Base-by-base conservation (phyloP, 2,797 vertebrate genomes). In the Parotocinclus haroldoi region DNA sequence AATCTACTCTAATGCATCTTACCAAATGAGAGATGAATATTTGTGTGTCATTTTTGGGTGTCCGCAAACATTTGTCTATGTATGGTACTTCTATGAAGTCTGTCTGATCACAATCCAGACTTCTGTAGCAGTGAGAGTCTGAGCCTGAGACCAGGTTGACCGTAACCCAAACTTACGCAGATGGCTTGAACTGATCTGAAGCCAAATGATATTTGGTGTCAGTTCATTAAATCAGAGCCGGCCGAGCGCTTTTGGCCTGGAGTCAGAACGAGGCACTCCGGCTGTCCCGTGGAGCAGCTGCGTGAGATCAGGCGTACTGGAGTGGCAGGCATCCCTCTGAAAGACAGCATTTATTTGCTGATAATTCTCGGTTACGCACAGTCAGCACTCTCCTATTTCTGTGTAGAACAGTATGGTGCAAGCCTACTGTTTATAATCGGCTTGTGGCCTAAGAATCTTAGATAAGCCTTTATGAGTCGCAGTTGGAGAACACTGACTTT, bases 301-400 rank as follows among this genome's bases (percentile, higher is more conserved):
- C 66, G 69, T 59, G 62, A 65, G 69, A 65, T 65, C 69, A 59
- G 69, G 49, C 50, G 12, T 59, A 49, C 55, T 51, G 62, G 51
- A 69, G 38, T 19, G 9, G 13, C 12, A 19, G 58, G 50, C 19
- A 38, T 71, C 82, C 58, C 60, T 68, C 58, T 84, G 82, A 81
- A 84, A 78, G 66, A 74, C 12, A 51, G 56, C 74, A 80, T 84
- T 88, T 84, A 89, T 86, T n/a, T 85, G 82, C 53, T 83, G 86
- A 89, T 89, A 88, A 87, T 83, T 81, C 76, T 72, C 82, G 82
- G 83, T 76, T 55, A 37, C 4, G 57, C 63, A 66, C 56, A 59
- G 61, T 71, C 69, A 65, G 61, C 61, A 51, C 38, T 59, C 37
- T 71, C 14, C 61, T 19, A 9, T 38, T 58, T 17, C 54, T 58